Evolutionary conservation across 2,113 vertebrate genomes (phyloP).

Genomic region (Carollia perspicillata): DNA sequence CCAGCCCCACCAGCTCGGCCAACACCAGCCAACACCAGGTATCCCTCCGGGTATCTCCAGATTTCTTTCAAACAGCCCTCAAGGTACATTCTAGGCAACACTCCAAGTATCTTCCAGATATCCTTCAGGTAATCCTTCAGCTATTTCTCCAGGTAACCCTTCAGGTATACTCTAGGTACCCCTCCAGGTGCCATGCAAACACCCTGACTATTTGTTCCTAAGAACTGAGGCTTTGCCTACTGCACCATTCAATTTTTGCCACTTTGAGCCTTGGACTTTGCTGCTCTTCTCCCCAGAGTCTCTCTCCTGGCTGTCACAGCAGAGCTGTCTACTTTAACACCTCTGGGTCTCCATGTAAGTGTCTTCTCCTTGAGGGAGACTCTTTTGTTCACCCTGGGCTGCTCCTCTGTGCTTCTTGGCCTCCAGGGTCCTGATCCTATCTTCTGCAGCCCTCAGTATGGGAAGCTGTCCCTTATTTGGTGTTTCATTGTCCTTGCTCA

Average conservation of each 20-base stretch:
- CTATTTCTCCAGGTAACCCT: background rate
- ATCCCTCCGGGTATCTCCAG: too few relatives aligned
- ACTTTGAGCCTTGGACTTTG: background rate
- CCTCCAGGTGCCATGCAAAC: background rate
- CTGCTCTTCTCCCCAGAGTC: rapidly evolving
- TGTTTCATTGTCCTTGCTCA: background rate
- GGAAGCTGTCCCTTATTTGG: background rate
- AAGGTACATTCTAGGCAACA: background rate
- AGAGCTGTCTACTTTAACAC: rapidly evolving
- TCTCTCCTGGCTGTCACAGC: background rate
- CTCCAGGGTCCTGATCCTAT: background rate
- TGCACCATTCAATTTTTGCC: background rate
- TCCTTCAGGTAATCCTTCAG: background rate
- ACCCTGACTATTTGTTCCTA: background rate
- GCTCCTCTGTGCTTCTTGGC: background rate
- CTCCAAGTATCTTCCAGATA: background rate
- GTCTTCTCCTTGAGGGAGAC: background rate
- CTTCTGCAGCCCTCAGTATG: background rate
- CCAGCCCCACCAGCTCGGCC: background rate
- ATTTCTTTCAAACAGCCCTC: background rate
- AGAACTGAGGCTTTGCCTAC: rapidly evolving
- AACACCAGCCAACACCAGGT: background rate
- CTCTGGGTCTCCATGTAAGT: background rate
- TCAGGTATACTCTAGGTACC: background rate
- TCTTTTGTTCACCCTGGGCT: background rate